A percentile compares a stretch with the other conserved stretches of the same genome.
These are phyloP conservation scores for Vombatus ursinus DNA, from an alignment of 2,113 vertebrate genomes.

Conservation along the genomic window DNA sequence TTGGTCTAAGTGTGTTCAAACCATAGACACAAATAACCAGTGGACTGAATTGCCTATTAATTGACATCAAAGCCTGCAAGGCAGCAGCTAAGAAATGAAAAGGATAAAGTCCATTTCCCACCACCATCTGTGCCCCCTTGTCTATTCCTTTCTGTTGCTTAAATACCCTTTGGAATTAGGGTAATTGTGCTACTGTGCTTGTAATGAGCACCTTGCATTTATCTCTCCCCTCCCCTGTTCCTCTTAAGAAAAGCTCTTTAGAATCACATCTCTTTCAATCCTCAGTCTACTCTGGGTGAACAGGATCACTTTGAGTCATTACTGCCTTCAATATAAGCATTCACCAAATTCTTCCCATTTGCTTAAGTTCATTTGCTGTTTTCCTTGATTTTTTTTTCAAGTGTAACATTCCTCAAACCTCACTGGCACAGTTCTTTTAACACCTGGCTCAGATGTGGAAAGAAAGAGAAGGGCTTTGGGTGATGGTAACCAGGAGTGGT, in stretches of 20 bases:
- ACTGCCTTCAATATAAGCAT: constrained; percentile 58
- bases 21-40: not conserved
- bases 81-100: not conserved
- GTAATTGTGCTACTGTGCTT: not conserved
- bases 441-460: constrained; percentile 60
- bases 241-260: constrained; percentile 18
- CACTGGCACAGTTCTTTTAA: constrained; percentile 38
- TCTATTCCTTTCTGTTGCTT: not conserved
- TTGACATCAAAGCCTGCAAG: constrained; percentile 2
- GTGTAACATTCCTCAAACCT: constrained; percentile 62
- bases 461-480: constrained; percentile 22
- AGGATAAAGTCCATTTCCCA: not conserved
- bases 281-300: constrained; percentile 36
- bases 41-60: not conserved
- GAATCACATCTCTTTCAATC: constrained; percentile 38
- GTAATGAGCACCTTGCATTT: constrained; percentile 35
- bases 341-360: constrained; percentile 69
- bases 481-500: not conserved
- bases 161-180: constrained; percentile 13
- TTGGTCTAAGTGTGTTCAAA: not conserved
- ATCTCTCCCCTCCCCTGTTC: not conserved
- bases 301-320: constrained; percentile 42
- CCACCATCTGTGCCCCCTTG: not conserved
- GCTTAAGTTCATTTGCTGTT: constrained; percentile 61
- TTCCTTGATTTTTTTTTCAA: constrained; percentile 49